These are phyloP conservation scores for Selenia dentaria DNA, from an alignment of 2,888 invertebrate genomes.

Conservation along the genomic window DNA sequence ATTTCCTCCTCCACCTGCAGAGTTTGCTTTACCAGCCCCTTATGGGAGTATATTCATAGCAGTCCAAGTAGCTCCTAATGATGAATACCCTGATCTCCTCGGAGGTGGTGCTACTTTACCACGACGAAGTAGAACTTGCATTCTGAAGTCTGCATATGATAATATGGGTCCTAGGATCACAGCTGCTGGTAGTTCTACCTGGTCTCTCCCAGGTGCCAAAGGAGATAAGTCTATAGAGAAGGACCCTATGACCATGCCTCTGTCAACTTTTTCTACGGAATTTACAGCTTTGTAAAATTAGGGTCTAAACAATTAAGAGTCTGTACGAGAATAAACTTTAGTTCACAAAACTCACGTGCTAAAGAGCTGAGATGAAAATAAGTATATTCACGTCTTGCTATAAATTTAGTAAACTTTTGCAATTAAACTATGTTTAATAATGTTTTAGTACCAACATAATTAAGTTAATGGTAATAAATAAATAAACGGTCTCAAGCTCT, in stretches of 20 bases:
- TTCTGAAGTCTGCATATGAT: conserved; percentile 90
- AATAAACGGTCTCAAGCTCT: no score
- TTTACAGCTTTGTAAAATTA: conserved; percentile 72
- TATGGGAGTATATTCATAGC: conserved; percentile 94
- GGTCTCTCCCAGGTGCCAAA: conserved; percentile 89
- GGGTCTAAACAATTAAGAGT: conserved; percentile 15
- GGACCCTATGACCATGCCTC: conserved; percentile 51
- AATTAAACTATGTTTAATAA: no score
- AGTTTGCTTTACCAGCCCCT: conserved; percentile 76
- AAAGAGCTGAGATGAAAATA: no score
- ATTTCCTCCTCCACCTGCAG: conserved; percentile 76
- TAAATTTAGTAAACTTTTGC: no score
- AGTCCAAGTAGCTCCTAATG: conserved; percentile 89
- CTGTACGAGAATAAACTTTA: no score
- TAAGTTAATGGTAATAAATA: no score
- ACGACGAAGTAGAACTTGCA: conserved; percentile 77
- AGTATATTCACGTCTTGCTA: no score
- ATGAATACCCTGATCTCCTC: conserved; percentile 92
- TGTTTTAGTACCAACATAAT: no score
- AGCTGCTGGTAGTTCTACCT: conserved; percentile 94
- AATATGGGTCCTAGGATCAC: conserved; percentile 96
- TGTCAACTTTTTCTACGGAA: conserved; percentile 77
- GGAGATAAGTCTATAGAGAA: conserved; percentile 52
- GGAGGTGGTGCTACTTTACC: conserved; percentile 79
- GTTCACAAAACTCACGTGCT: no score